Evolutionary conservation across 2,888 invertebrate species (phyloP), one percentile per base, ranked within the genome.

Genomic region (Agrotis ipsilon): DNA sequence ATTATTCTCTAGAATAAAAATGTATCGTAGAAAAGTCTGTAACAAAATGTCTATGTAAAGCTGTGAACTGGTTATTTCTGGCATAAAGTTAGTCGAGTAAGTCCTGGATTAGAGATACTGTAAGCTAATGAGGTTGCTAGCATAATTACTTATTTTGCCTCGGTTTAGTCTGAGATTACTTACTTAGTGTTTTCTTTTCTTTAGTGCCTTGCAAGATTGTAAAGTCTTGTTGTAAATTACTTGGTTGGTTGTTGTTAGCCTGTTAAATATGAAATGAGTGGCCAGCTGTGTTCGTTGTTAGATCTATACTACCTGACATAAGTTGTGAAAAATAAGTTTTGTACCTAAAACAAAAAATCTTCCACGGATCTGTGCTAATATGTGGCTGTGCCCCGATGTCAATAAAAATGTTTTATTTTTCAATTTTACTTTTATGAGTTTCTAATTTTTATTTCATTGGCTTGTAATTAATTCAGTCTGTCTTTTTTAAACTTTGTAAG

Each of bases 61-160:
- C 80, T 54, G 72, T 60, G 82, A 70, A 72, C 74, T 68, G 43
- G 48, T 60, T 78, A 82, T 67, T 66, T 68, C 39, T 68, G 64
- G 55, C 60, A 58, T 67, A 58, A 78, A 72, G 71, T 78, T 52
- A 68, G 68, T 72, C 63, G 24, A 57, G 63, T 64, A 55, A 78
- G 61, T 54, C 48, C 19, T 27, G 62, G 69, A 78, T 79, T 75
- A 72, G 61, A 81, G 57, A 72, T 70, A 72, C 63, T 84, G 55
- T 79, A 63, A 63, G 63, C 70, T 77, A 82, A 84, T 78, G 67
- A 79, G 82, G 74, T 73, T 64, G 67, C 74, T 68, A 61, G 80
- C 79, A 65, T 82, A 82, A 79, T 79, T 68, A 72, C 62, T 78
- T 77, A 66, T 81, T 78, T 71, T 66, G 51, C 32, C 62, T 62